Conservation (phyloP, 2,797 vertebrate genomes). For the Myotis vivesi region DNA sequence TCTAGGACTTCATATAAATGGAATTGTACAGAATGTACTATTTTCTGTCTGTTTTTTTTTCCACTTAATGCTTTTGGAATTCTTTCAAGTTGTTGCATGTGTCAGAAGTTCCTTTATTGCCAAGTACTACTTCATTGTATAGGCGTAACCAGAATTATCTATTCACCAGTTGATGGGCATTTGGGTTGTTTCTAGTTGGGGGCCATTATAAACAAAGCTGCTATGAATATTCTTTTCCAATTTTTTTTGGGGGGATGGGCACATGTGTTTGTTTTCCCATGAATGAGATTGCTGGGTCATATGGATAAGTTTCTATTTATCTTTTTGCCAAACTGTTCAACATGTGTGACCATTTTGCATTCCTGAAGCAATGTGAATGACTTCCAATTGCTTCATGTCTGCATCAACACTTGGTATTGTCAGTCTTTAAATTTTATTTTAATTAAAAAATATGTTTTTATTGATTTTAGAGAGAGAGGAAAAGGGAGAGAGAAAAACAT, state of each 20-base stretch:
- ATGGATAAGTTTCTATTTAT: slow-evolving; percentile 56
- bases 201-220: slow-evolving; percentile 35
- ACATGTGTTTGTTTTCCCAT: slow-evolving; percentile 39
- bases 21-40: slow-evolving; percentile 1
- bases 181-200: slow-evolving; percentile 54
- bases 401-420: neutral
- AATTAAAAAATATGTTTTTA: too few relatives aligned
- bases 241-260: neutral
- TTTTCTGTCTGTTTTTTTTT: slow-evolving; percentile 27
- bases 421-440: slow-evolving; percentile 1
- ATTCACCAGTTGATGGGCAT: slow-evolving; percentile 22
- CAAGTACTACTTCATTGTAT: slow-evolving; percentile 31
- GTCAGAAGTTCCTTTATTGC: slow-evolving; percentile 33
- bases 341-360: slow-evolving; percentile 22
- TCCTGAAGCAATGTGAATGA: neutral
- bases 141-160: neutral
- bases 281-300: slow-evolving; percentile 35
- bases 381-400: neutral
- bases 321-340: neutral
- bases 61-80: slow-evolving; percentile 22
- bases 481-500: too few relatives aligned
- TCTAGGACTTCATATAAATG: slow-evolving; percentile 26
- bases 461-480: too few relatives aligned
- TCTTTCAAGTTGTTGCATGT: slow-evolving; percentile 19
- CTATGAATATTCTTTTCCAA: slow-evolving; percentile 30